phyloP scores from a whole-genome alignment of 2,797 vertebrate genomes.

The Chelon labrosus region DNA sequence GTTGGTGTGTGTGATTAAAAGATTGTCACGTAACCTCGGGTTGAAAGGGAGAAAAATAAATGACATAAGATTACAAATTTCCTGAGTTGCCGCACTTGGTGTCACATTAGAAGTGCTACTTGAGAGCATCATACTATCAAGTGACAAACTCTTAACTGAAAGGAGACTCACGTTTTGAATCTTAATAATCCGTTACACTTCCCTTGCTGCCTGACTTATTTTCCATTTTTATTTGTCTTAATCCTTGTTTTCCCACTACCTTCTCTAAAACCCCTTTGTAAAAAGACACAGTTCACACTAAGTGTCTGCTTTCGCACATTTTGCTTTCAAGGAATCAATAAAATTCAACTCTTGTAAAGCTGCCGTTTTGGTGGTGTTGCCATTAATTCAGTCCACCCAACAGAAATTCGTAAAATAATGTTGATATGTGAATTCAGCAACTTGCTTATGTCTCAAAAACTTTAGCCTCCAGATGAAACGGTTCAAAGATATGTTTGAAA shows the following conservation, averaged over 20 bases:
- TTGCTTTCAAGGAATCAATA: neutral
- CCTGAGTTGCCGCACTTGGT: conserved; percentile 4
- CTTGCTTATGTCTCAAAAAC: neutral
- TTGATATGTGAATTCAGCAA: neutral
- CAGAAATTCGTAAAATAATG: neutral
- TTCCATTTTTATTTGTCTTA: neutral
- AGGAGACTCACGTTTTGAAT: neutral
- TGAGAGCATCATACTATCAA: neutral
- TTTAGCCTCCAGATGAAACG: neutral
- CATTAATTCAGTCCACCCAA: neutral
- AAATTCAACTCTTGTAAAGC: neutral
- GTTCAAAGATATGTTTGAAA: neutral
- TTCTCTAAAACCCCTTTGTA: neutral
- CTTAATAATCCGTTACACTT: neutral
- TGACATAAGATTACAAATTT: conserved; percentile 25
- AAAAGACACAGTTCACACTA: neutral
- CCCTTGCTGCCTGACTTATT: neutral
- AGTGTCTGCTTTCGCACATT: neutral
- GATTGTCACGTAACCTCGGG: conserved; percentile 67
- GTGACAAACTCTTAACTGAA: neutral
- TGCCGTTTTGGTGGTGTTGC: neutral
- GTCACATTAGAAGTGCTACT: conserved; percentile 3
- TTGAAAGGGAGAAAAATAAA: conserved; percentile 32
- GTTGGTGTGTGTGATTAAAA: conserved; percentile 50
- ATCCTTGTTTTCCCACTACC: neutral